Base-by-base conservation (phyloP, 2,888 invertebrate species). In the Agelastica alni region DNA sequence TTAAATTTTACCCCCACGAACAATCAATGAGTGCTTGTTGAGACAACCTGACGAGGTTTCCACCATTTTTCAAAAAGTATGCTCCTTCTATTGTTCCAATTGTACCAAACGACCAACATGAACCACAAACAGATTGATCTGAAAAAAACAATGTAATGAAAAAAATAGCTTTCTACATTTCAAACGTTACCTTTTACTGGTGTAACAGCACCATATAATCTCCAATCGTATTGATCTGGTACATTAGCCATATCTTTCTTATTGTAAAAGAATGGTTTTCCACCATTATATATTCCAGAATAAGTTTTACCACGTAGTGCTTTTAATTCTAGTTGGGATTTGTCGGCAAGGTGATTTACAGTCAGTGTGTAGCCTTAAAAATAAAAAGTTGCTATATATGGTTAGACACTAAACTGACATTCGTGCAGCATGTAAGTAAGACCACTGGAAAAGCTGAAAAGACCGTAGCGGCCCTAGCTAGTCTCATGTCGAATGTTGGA, bases 51-150 rank as follows among this genome's bases (percentile, higher is more conserved):
- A 91, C 84, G 22, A 94, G 81, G 63, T 89, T 84, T 0, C 89
- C 88, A 0, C 90, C 89, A 63, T 88, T 88, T 70, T 89, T 89
- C 28, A 94, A 77, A 78, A 91, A 96, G 71, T 86, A 86, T 0
- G 95, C 93, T 0, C 96, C 96, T 78, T 97, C 97, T 51, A 97
- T 85, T 0, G 94, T 84, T 5, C 96, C 96, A 53, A 92, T 88
- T 0, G 96, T 94, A 16, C 96, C 96, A 79, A 96, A 97, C 58
- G 93, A 93, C 96, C 96, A 96, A 69, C 96, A 97, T 0, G 95
- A 96, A 0, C 97, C 97, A 77, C 97, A 97, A 6, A 96, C 93
- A 0, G 94, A 95, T 79, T 97, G 97, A 82, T 97, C 96, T 89
- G 71, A 45, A 58, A 58, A 17, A 56, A 36, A 41, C 17, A 18